Conservation (phyloP, 2,797 vertebrate genomes). For the Gorsachius magnificus region DNA sequence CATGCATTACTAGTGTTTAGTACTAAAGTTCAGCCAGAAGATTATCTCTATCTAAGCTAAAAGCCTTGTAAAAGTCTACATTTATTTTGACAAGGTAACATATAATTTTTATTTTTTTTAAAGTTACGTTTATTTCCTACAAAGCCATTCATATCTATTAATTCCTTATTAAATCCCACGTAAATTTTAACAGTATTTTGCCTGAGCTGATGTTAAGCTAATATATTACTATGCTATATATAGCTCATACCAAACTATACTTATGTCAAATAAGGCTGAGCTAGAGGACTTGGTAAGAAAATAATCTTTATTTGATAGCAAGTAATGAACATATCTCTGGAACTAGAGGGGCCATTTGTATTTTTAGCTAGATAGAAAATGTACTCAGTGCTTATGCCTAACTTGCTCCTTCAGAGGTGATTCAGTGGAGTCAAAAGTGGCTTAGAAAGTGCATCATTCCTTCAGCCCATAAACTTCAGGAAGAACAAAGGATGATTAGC, state of each 20-base stretch:
- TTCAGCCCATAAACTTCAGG: not conserved
- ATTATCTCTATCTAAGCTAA: not conserved
- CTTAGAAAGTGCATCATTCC: not conserved
- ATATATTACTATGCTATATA: not conserved
- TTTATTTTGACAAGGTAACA: slow-evolving; percentile 7
- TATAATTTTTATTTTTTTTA: not conserved
- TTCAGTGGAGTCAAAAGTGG: not conserved
- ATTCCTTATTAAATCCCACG: slow-evolving; percentile 19
- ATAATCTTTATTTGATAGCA: slow-evolving; percentile 22
- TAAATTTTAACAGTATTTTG: slow-evolving; percentile 15
- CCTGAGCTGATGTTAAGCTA: not conserved
- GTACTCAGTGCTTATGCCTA: not conserved
- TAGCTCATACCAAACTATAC: not conserved
- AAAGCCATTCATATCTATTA: slow-evolving; percentile 1
- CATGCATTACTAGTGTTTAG: not conserved
- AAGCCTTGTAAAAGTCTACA: not conserved
- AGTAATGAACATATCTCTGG: not conserved
- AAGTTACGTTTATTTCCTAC: slow-evolving; percentile 5
- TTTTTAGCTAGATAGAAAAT: not conserved
- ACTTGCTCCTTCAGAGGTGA: not conserved
- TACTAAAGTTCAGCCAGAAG: not conserved
- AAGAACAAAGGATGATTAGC: not conserved
- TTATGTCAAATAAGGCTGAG: not conserved
- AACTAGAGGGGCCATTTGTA: not conserved
- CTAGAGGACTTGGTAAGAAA: not conserved